Evolutionary conservation across 2,113 vertebrate species (phyloP), one percentile per base, ranked within the genome.

Genomic region (Taxidea taxus): DNA sequence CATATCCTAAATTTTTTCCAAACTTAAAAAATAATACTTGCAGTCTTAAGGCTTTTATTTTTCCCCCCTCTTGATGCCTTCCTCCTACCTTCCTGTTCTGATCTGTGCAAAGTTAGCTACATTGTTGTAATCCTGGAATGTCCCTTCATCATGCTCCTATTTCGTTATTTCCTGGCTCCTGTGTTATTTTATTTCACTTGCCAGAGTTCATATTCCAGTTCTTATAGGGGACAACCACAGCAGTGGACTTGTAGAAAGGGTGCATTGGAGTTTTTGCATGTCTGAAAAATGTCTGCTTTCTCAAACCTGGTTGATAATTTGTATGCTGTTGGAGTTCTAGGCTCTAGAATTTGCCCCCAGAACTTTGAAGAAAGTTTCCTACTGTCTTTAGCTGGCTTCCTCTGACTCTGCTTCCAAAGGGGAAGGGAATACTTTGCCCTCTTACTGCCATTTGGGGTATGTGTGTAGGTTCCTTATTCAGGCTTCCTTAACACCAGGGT

Each of bases 81-180:
- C 37, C 72, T 95, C 85, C 66, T 31, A 11, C 31, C n/a, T 87
- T 84, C 47, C 78, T 90, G 15, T 96, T 78, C 62, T 29, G 60
- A 83, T 95, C 42, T 44, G 31, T 91, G 62, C 64, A 87, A 95
- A 97, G 82, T 92, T 31, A 85, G 42, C 68, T 92, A 27, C 94
- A 25, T 82, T 87, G n/a, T 64, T 85, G 2, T 87, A 87, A 62
- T 84, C 42, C 62, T 96, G 70, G 49, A 94, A 95, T 74, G 47
- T 54, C 64, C 51, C 68, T 92, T 94, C 31, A 49, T 39, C 31
- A 66, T 2, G 90, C 51, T 58, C 47, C 31, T 49, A 64, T 91
- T 94, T 89, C 39, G 58, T 89, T 88, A 47, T 94, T 94, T 98
- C 56, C 60, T 96, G 44, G 44, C 51, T 47, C 31, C 18, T 70